These are phyloP conservation scores for Xestia xanthographa DNA, from an alignment of 2,888 invertebrate species.

Conservation along the genomic window DNA sequence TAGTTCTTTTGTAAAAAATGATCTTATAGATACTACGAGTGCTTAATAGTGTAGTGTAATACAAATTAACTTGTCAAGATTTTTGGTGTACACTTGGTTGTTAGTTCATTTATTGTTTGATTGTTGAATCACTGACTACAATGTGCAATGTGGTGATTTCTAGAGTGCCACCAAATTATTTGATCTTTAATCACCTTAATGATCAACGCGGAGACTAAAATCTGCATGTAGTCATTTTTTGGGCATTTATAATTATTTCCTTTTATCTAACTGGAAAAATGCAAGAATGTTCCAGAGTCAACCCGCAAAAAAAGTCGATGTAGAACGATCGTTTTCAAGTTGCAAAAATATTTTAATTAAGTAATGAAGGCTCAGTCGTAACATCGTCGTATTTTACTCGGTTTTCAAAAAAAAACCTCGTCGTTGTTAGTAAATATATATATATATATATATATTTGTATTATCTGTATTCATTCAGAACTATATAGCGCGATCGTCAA, in stretches of 20 bases:
- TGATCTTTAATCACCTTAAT: background rate
- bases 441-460: too few species aligned
- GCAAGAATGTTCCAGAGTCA: too few species aligned
- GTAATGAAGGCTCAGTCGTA: too few species aligned
- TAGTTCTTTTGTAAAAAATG: slow-evolving; percentile 9
- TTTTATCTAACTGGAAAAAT: too few species aligned
- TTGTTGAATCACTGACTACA: slow-evolving; percentile 6
- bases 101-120: background rate
- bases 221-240: background rate
- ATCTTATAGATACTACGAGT: background rate
- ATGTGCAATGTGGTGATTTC: background rate
- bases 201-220: background rate
- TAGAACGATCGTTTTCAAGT: too few species aligned
- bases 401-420: too few species aligned
- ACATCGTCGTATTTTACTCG: too few species aligned
- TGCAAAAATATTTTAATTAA: too few species aligned
- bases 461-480: too few species aligned
- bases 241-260: too few species aligned
- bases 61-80: slow-evolving; percentile 25
- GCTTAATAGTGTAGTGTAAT: slow-evolving; percentile 9
- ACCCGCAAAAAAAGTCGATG: too few species aligned
- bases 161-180: background rate
- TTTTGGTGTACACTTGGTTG: slow-evolving; percentile 5
- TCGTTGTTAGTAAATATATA: too few species aligned
- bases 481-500: background rate